Base-by-base conservation (phyloP, 2,113 vertebrate genomes). In the Canis aureus region DNA sequence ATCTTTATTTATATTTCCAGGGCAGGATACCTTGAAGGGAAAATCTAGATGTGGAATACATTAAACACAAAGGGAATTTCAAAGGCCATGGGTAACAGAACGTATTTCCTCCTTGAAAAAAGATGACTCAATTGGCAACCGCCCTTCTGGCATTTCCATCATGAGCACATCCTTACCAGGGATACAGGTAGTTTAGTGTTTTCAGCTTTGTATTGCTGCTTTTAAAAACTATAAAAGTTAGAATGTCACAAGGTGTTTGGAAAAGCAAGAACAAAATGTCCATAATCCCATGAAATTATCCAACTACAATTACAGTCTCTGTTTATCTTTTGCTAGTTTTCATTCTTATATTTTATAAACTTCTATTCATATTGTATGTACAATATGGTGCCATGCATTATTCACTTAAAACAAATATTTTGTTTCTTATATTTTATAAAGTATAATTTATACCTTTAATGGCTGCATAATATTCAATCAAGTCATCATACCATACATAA, bases 1-100 rank as follows among this genome's bases (percentile, higher is more conserved):
- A 29, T 71, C 20, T 91, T 95, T 97, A 57, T 97, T 96, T 97
- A 95, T 93, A 96, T 81, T 89, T 94, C 13, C 49, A 95, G 89
- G 59, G 29, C 25, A 10, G 69, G 49, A 90, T 78, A 83, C 27
- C 43, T 71, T 96, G 80, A 97, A 96, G 95, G 80, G 73, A 95
- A 71, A 96, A 64, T 82, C 83, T 85, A 88, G 23, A 51, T 84
- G 49, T 82, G 78, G 53, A 92, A 81, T 71, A 86, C 15, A 73
- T 87, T 94, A 88, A 89, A 85, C 49, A 88, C 13, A 91, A 83
- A 64, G 11, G 55, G 15, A 94, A 76, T 79, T 55, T 81, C 80
- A 92, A 93, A 95, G 66, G 59, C 49, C 84, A 80, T 3, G 51
- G 85, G 73, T 92, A 79, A 92, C n/a, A 96, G 11, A 92, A n/a